Evolutionary conservation across 2,888 invertebrate species (phyloP), one percentile per base, ranked within the genome.

Genomic region (Rotaria socialis): DNA sequence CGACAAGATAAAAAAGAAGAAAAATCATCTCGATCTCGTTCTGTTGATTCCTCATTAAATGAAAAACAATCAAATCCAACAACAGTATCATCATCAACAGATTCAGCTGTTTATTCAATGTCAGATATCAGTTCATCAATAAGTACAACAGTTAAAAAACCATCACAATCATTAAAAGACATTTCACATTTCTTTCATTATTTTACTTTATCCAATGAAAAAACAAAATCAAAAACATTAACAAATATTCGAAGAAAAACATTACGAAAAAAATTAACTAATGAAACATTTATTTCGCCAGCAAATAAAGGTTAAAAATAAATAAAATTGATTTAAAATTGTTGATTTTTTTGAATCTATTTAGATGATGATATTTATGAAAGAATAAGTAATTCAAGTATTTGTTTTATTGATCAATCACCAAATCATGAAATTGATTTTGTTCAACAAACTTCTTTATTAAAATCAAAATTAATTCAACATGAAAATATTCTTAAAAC

Each of bases 331-430:
- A 35, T 35, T 35, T 35, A 35, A 35, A 35, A 35, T 35, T 35
- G 35, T 35, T 35, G 35, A 35, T 35, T 35, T 35, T 35, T 35
- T 35, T 35, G 35, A 35, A 35, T 35, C 35, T 35, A 35, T 67
- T n/a, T 47, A 43, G 47, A 80, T 80, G 80, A 80, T 80, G 80
- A 47, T 14, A 80, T 80, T n/a, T 43, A 80, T n/a, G 80, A 67
- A 67, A 67, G 67, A 67, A 67, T 67, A 35, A 67, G 80, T 80
- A 47, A 80, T 80, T 80, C 80, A 43, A 67, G 67, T 67, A 67
- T 67, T 67, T 67, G 67, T 67, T 67, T 67, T 67, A 67, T 67
- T 35, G 67, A 67, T 67, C 67, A 67, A 67, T 67, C 67, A 19
- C 67, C 67, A 35, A 27, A 35, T 19, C 35, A 67, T 67, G 67